Percentiles rank a stretch among this genome's conserved stretches.
These are phyloP conservation scores for Mellilla xanthometata DNA, from an alignment of 2,888 invertebrate species.

Conservation along the genomic window DNA sequence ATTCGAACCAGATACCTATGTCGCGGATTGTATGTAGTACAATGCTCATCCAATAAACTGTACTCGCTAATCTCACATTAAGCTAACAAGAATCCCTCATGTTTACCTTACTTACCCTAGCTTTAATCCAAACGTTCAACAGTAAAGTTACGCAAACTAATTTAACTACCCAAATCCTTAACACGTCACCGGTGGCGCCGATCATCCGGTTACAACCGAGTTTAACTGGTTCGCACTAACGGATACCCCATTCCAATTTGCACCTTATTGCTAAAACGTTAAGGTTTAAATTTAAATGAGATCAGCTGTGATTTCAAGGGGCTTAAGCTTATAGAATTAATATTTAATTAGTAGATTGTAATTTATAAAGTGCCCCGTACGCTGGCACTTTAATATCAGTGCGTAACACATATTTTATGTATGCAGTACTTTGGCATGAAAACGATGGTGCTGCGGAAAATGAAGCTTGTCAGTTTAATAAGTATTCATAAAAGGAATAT, in stretches of 20 bases:
- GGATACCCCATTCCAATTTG: constrained; percentile 5
- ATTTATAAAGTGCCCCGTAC: constrained; percentile 23
- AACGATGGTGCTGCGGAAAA: neutral
- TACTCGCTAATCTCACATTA: no score
- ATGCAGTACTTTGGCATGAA: neutral
- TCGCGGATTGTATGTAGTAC: no score
- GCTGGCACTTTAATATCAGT: neutral
- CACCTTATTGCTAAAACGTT: constrained; percentile 1
- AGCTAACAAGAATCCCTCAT: no score
- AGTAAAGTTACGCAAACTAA: constrained; percentile 13
- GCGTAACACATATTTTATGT: constrained; percentile 5
- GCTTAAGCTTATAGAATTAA: constrained; percentile 20
- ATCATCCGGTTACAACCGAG: constrained; percentile 9
- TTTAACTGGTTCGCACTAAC: neutral
- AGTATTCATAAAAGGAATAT: no score
- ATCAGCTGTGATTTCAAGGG: neutral
- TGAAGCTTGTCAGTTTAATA: no score
- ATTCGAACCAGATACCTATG: no score
- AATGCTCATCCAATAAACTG: no score
- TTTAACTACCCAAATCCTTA: constrained; percentile 16
- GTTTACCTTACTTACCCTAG: no score
- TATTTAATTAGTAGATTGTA: constrained; percentile 28
- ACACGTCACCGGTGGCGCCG: constrained; percentile 15
- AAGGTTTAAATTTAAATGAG: constrained; percentile 8
- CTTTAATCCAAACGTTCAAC: constrained; percentile 5